Evolutionary conservation across 2,888 invertebrate genomes (phyloP).

Genomic region (Cryptosula pallasiana): DNA sequence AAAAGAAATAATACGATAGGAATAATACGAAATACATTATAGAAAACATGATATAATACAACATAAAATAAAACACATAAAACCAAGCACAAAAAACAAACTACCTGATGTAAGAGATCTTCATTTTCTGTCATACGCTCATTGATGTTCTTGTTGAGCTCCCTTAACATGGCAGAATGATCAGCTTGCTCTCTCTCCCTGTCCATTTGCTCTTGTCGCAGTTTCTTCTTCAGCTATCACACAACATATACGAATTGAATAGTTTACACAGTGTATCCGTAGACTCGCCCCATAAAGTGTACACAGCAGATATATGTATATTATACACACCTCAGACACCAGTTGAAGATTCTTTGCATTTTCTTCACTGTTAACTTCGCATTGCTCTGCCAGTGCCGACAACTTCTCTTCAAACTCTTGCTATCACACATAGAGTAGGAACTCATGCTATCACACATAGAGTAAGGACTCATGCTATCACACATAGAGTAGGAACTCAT

Average conservation of each 20-base stretch:
- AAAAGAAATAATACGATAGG: too few species aligned
- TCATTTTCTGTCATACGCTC: conserved; percentile 1
- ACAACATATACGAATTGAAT: too few species aligned
- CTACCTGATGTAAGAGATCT: conserved; percentile 15
- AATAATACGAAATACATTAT: too few species aligned
- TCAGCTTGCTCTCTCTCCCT: conserved; percentile 22
- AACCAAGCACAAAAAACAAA: not conserved
- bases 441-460: too few species aligned
- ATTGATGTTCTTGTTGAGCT: conserved; percentile 19
- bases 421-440: not conserved
- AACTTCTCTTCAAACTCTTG: conserved; percentile 23
- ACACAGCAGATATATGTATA: too few species aligned
- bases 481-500: too few species aligned
- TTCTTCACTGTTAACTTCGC: not conserved
- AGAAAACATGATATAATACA: too few species aligned
- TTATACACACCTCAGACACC: not conserved
- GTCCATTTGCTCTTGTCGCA: conserved; percentile 17
- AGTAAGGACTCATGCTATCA: too few species aligned
- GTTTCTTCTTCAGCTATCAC: conserved; percentile 7
- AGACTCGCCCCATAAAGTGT: too few species aligned
- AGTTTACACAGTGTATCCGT: too few species aligned
- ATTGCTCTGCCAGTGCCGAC: not conserved
- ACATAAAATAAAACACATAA: not conserved
- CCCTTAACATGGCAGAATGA: conserved; percentile 13
- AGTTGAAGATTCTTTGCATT: not conserved